These are phyloP conservation scores for Seira ritae DNA, from an alignment of 2,888 invertebrate species.

Conservation along the genomic window DNA sequence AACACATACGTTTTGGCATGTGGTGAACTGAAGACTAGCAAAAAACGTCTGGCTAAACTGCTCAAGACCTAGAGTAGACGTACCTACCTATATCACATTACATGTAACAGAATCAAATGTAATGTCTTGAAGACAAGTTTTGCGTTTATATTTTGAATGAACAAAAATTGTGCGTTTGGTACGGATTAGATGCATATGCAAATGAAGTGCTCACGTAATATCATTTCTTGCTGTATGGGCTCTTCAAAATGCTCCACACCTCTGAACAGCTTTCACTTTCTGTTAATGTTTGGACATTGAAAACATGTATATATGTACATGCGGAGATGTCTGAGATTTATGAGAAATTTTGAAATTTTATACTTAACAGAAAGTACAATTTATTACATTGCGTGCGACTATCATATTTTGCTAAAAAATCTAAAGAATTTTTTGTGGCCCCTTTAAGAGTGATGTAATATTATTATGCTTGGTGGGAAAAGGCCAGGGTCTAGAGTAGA, in stretches of 20 bases:
- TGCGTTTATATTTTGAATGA: neutral
- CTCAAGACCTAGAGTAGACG: too few relatives aligned
- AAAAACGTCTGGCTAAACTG: too few relatives aligned
- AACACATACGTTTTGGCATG: too few relatives aligned
- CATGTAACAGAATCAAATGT: too few relatives aligned
- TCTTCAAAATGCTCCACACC: conserved; percentile 47
- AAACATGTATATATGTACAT: neutral
- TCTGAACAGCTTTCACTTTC: conserved; percentile 54
- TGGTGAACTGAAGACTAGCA: too few relatives aligned
- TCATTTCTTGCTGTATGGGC: neutral
- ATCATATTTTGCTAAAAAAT: neutral
- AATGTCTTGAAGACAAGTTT: neutral
- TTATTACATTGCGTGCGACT: neutral
- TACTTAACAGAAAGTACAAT: neutral
- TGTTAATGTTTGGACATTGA: conserved; percentile 27
- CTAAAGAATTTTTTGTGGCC: neutral
- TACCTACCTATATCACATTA: too few relatives aligned
- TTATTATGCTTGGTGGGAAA: neutral
- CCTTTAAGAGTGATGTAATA: neutral
- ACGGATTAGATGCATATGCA: neutral
- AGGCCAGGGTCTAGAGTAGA: too few relatives aligned
- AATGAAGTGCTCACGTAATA: neutral
- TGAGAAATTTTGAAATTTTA: conserved; percentile 35
- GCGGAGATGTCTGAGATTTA: conserved; percentile 29
- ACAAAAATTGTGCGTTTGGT: conserved; percentile 13